phyloP scores from a whole-genome alignment of 1,140 invertebrate species.

The Lordiphosa clarofinis region DNA sequence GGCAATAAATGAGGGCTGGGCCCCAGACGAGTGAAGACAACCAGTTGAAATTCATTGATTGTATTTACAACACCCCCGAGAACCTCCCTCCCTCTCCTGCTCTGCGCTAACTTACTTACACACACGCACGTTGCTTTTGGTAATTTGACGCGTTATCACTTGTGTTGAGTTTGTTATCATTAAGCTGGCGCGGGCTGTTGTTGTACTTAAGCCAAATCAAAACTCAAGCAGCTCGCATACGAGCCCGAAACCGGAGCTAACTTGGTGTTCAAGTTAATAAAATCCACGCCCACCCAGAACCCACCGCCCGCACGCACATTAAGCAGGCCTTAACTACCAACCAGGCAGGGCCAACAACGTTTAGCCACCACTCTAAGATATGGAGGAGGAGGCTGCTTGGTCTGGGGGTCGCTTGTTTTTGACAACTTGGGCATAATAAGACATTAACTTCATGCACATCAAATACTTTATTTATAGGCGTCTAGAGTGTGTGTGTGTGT shows the following conservation, averaged over 20 bases:
- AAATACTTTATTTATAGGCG: conserved; percentile 76
- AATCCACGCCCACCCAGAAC: conserved; percentile 34
- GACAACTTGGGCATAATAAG: conserved; percentile 78
- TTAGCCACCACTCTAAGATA: conserved; percentile 15
- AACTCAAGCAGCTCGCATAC: conserved; percentile 30
- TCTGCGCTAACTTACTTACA: not conserved
- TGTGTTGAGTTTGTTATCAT: conserved; percentile 77
- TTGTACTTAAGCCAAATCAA: conserved; percentile 69
- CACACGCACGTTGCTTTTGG: conserved; percentile 41
- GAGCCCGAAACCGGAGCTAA: conserved; percentile 17
- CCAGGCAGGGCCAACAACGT: conserved; percentile 38
- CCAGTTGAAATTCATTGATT: conserved; percentile 77
- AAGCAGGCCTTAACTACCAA: conserved; percentile 60
- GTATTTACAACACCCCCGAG: conserved; percentile 68
- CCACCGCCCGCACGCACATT: conserved; percentile 49
- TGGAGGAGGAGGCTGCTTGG: not conserved
- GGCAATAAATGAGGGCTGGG: conserved; percentile 37
- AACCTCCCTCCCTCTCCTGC: not conserved
- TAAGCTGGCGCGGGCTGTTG: conserved; percentile 63
- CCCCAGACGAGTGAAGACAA: conserved; percentile 46
- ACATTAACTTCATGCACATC: conserved; percentile 78
- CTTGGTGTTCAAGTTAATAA: conserved; percentile 60
- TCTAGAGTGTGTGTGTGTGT: conserved; percentile 53
- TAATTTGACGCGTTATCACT: conserved; percentile 78
- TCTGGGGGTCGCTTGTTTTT: conserved; percentile 63